phyloP scores from a whole-genome alignment of 2,113 vertebrate species.

The Hypanus sabinus region DNA sequence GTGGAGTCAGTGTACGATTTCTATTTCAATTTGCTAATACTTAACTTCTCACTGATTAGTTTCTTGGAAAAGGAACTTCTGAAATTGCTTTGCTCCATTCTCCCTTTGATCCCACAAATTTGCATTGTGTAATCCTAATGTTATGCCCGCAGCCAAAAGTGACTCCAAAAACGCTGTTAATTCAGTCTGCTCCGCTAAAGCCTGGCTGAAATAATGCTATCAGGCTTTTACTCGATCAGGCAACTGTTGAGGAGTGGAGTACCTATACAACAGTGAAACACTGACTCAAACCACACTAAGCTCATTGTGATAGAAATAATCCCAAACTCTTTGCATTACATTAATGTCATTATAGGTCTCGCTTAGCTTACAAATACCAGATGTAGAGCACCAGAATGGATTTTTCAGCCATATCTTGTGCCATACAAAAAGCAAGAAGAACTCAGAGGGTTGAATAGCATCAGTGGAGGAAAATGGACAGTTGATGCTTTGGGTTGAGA shows the following conservation, averaged over 20 bases:
- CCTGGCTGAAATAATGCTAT: conserved; percentile 21
- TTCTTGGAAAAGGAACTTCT: background rate
- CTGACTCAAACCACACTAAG: background rate
- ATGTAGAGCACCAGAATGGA: no score
- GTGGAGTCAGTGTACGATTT: background rate
- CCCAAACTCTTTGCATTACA: background rate
- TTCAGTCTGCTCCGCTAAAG: background rate
- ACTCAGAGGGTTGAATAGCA: no score
- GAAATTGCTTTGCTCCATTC: background rate
- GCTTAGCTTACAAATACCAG: no score
- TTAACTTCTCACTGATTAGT: background rate
- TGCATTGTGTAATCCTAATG: background rate
- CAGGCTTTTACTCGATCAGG: background rate
- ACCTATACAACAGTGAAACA: background rate
- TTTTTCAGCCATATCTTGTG: no score
- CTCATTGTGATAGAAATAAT: background rate
- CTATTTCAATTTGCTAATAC: background rate
- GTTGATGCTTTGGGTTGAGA: no score
- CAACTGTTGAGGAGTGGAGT: background rate
- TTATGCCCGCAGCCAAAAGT: background rate
- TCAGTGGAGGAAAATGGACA: no score
- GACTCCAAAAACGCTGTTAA: background rate
- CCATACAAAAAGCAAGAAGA: no score
- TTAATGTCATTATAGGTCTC: no score
- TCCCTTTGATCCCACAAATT: background rate